phyloP scores from a whole-genome alignment of 2,113 vertebrate species.

The Oceanodroma tethys region DNA sequence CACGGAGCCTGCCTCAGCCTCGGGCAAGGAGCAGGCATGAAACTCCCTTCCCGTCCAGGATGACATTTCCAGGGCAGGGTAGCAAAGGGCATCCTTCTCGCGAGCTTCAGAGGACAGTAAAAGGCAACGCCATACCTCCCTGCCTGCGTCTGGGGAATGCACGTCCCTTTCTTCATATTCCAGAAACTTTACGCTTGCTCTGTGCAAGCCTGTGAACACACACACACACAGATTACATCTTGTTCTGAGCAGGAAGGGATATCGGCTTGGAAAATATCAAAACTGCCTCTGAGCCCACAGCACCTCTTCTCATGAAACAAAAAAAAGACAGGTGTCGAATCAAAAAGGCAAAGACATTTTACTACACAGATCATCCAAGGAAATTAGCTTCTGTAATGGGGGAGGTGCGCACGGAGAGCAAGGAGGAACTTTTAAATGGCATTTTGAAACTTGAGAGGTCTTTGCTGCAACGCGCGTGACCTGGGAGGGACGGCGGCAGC shows the following conservation, averaged over 20 bases:
- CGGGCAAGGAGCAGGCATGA: constrained; percentile 25
- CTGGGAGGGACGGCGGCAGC: not conserved
- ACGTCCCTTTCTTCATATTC: not conserved
- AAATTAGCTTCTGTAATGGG: not conserved
- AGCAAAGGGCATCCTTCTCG: constrained; percentile 34
- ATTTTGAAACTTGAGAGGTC: not conserved
- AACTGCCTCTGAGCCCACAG: constrained; percentile 28
- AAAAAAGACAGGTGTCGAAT: not conserved
- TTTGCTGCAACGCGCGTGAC: rapidly evolving
- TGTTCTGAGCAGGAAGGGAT: constrained; percentile 56
- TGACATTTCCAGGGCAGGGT: constrained; percentile 62
- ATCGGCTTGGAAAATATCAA: constrained; percentile 68
- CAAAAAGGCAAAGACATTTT: not conserved
- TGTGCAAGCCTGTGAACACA: not conserved
- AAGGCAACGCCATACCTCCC: not conserved
- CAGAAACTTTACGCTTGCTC: not conserved
- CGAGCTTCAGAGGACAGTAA: not conserved
- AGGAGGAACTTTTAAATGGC: not conserved
- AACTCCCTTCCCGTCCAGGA: constrained; percentile 18
- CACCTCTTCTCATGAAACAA: constrained; percentile 20
- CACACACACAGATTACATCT: not conserved
- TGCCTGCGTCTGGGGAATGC: not conserved
- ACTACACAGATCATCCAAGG: not conserved
- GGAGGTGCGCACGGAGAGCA: not conserved
- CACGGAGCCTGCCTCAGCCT: constrained; percentile 38